Evolutionary conservation across 2,113 vertebrate species (phyloP).

Genomic region (Lasiurus cinereus): DNA sequence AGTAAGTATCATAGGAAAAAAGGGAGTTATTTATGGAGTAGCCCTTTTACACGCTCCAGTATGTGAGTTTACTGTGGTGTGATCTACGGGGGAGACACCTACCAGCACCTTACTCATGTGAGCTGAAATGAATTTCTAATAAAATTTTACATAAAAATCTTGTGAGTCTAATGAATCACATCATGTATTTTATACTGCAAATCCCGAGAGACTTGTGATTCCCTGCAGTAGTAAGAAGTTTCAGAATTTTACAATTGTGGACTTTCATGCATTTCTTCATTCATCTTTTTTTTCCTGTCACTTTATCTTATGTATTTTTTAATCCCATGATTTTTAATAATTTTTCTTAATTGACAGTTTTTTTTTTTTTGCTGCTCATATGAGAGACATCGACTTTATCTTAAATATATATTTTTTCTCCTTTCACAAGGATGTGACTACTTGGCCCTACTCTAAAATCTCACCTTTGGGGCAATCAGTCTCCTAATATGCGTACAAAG

Average conservation of each 20-base stretch:
- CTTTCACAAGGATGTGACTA: background rate
- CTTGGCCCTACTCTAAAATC: background rate
- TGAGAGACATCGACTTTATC: no score
- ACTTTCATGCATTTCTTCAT: background rate
- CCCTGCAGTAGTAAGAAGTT: background rate
- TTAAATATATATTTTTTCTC: background rate
- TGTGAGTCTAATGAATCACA: background rate
- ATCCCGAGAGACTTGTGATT: background rate
- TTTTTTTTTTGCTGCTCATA: background rate
- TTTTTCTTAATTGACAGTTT: background rate
- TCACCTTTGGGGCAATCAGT: background rate
- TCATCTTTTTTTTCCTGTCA: background rate
- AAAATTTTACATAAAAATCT: background rate
- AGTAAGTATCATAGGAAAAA: accelerated
- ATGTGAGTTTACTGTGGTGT: background rate
- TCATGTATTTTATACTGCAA: background rate
- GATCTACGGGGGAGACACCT: background rate
- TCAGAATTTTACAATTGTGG: background rate
- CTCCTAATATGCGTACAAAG: background rate
- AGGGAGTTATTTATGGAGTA: background rate
- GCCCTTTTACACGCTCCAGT: background rate
- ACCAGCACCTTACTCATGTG: background rate
- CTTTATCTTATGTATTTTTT: background rate
- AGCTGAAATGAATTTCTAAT: background rate
- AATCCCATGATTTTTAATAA: background rate